A percentile compares a stretch with the other conserved stretches of the same genome.
phyloP scores from a whole-genome alignment of 2,113 vertebrate species.

The Pelecanoides urinatrix region DNA sequence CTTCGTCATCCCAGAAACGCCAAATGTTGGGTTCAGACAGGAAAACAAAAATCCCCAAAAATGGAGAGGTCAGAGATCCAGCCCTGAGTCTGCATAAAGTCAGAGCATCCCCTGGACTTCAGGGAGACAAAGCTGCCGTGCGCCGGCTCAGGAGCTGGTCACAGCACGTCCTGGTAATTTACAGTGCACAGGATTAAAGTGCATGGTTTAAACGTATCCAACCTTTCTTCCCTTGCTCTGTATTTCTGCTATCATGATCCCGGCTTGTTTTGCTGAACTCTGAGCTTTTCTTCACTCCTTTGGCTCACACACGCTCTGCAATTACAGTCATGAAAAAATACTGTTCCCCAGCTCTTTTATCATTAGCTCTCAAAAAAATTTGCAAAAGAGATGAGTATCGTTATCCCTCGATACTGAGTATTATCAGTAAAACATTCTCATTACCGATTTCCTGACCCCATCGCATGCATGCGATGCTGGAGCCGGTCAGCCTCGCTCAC shows the following conservation, averaged over 20 bases:
- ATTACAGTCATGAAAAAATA: neutral
- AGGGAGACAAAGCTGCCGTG: neutral
- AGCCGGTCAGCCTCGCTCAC: rapidly evolving
- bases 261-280: neutral
- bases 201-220: rapidly evolving
- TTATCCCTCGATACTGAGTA: neutral
- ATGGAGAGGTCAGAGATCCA: neutral
- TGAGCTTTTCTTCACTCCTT: neutral
- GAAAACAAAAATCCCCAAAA: neutral
- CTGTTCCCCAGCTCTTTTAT: neutral
- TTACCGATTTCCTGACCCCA: neutral
- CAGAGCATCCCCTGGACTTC: neutral
- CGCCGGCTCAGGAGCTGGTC: rapidly evolving
- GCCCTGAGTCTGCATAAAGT: neutral
- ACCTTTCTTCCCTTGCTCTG: neutral
- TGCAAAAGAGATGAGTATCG: neutral
- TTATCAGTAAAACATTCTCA: rapidly evolving
- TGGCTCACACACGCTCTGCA: neutral
- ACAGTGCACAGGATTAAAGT: neutral
- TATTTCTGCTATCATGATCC: neutral
- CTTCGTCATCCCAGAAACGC: neutral
- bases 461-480: rapidly evolving
- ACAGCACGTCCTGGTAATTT: neutral
- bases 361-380: neutral
- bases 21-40: neutral